Percentiles rank a stretch among this genome's conserved stretches.
These are phyloP conservation scores for Drosophila pallidifrons DNA, from an alignment of 1,140 invertebrate species.

Conservation along the genomic window DNA sequence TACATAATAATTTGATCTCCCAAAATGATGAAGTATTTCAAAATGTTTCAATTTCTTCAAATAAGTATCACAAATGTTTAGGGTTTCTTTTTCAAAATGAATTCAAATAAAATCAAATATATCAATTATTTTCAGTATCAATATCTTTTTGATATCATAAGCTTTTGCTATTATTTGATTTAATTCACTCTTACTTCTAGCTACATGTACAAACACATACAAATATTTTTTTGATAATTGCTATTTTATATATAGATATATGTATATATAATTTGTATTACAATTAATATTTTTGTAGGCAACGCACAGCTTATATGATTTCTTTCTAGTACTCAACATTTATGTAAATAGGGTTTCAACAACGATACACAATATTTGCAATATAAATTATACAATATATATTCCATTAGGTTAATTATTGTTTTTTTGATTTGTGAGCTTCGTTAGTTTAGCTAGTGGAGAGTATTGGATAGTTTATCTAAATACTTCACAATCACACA, in stretches of 20 bases:
- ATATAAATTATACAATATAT: conserved; percentile 71
- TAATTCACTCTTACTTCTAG: conserved; percentile 56
- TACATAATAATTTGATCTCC: conserved; percentile 17
- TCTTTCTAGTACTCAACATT: conserved; percentile 47
- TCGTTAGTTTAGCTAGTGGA: conserved; percentile 19
- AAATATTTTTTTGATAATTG: conserved; percentile 39
- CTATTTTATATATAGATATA: conserved; percentile 36
- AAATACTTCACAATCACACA: conserved; percentile 42
- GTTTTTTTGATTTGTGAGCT: conserved; percentile 45
- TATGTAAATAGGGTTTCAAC: conserved; percentile 57
- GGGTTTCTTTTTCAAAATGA: conserved; percentile 22
- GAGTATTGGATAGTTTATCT: conserved; percentile 26
- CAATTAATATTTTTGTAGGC: conserved; percentile 37
- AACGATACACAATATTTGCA: conserved; percentile 69
- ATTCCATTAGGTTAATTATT: conserved; percentile 48
- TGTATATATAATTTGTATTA: conserved; percentile 45
- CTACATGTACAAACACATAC: conserved; percentile 79
- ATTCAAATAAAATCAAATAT: neutral
- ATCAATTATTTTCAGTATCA: neutral
- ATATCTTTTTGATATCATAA: conserved; percentile 20
- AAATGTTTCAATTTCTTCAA: conserved; percentile 42
- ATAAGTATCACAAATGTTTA: conserved; percentile 57
- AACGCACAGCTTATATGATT: conserved; percentile 48
- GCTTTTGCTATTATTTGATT: conserved; percentile 35
- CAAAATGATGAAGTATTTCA: conserved; percentile 39